Evolutionary conservation across 1,140 invertebrate species (phyloP).

Genomic region (Centruroides vittatus): DNA sequence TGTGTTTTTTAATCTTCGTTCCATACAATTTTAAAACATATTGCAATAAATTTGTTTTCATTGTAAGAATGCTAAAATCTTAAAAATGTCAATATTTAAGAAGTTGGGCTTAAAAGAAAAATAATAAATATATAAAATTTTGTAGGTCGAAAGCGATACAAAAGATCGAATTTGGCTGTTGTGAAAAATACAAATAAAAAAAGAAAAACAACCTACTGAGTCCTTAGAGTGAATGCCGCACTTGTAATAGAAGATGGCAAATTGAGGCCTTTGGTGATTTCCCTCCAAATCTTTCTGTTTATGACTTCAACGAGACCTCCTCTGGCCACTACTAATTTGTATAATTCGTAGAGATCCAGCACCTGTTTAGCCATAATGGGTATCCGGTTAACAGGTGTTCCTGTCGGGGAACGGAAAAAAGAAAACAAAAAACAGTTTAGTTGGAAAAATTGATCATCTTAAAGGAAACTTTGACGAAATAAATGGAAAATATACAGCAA

Average conservation of each 20-base stretch:
- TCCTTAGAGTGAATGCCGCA: slow-evolving; percentile 93
- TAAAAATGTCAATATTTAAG: too few species aligned
- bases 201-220: slow-evolving; percentile 73
- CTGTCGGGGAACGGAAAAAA: slow-evolving; percentile 32
- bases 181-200: not conserved
- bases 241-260: slow-evolving; percentile 96
- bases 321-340: slow-evolving; percentile 91
- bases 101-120: too few species aligned
- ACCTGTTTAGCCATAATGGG: slow-evolving; percentile 99
- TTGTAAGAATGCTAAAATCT: too few species aligned
- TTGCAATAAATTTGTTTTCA: too few species aligned
- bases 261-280: slow-evolving; percentile 99
- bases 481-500: too few species aligned
- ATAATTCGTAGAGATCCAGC: slow-evolving; percentile 91
- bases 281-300: slow-evolving; percentile 99
- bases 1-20: too few species aligned
- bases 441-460: too few species aligned
- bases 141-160: too few species aligned
- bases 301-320: slow-evolving; percentile 98
- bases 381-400: slow-evolving; percentile 92
- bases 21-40: too few species aligned
- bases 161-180: too few species aligned
- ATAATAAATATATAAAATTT: too few species aligned
- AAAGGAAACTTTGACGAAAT: too few species aligned
- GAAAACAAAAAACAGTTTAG: not conserved